These are phyloP conservation scores for Caenorhabditis sulstoni DNA, from an alignment of 2,888 invertebrate genomes.

Conservation along the genomic window DNA sequence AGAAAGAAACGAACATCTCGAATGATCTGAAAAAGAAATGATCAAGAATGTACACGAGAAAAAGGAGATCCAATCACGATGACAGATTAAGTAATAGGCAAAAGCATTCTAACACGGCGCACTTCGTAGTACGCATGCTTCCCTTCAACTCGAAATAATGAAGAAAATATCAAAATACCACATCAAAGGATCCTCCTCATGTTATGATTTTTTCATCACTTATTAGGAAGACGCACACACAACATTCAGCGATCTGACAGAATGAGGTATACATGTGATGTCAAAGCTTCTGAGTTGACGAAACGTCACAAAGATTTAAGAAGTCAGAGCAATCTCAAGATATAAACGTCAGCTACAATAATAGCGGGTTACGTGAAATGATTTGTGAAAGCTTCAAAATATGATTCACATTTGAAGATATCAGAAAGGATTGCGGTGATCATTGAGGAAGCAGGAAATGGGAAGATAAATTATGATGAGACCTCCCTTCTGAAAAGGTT, in stretches of 20 bases:
- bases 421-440: too few relatives aligned
- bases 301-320: not conserved
- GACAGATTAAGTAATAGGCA: too few relatives aligned
- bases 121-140: too few relatives aligned
- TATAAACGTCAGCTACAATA: conserved; percentile 26
- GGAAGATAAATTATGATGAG: conserved; percentile 1
- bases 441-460: not conserved
- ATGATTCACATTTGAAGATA: not conserved
- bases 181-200: not conserved
- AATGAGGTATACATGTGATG: not conserved
- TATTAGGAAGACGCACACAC: not conserved
- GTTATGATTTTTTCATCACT: not conserved
- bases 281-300: not conserved
- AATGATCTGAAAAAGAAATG: conserved; percentile 7
- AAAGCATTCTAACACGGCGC: too few relatives aligned
- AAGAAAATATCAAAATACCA: too few relatives aligned
- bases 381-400: not conserved
- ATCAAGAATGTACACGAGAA: not conserved
- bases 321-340: conserved; percentile 24
- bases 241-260: not conserved
- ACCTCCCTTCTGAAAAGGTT: not conserved
- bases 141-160: too few relatives aligned
- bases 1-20: conserved; percentile 7
- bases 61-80: too few relatives aligned
- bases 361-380: not conserved